Conservation (phyloP, 2,113 vertebrate genomes). For the Tonatia bakeri region DNA sequence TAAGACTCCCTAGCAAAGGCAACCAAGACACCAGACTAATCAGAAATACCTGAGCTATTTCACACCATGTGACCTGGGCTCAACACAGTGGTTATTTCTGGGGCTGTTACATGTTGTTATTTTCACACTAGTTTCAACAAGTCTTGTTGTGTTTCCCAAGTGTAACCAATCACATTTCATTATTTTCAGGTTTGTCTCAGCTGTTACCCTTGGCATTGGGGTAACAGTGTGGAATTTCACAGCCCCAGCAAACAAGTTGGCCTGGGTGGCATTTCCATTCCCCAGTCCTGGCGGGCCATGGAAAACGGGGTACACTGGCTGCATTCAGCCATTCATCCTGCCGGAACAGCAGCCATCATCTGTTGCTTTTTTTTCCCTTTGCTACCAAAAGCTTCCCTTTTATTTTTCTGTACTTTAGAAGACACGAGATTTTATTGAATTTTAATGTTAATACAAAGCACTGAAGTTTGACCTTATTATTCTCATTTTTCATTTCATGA, state of each 20-base stretch:
- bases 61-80: not conserved
- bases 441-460: constrained; percentile 51
- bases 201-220: not conserved
- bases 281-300: not conserved
- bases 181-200: constrained; percentile 61
- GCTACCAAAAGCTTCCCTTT: not conserved
- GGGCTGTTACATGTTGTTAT: not conserved
- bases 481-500: constrained; percentile 50
- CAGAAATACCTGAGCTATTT: constrained; percentile 34
- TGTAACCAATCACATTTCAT: constrained; percentile 53
- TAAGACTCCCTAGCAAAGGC: constrained; percentile 11
- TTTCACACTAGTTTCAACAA: constrained; percentile 62
- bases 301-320: not conserved
- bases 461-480: constrained; percentile 37
- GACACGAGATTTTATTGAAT: constrained; percentile 27
- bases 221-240: not conserved
- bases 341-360: not conserved
- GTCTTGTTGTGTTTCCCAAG: constrained; percentile 34
- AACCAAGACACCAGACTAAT: not conserved
- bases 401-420: not conserved
- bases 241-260: not conserved
- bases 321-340: not conserved
- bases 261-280: not conserved
- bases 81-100: constrained; percentile 38
- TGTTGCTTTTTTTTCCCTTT: not conserved